Base-by-base conservation (phyloP, 2,888 invertebrate species). In the Lasioglossum oenotherae region DNA sequence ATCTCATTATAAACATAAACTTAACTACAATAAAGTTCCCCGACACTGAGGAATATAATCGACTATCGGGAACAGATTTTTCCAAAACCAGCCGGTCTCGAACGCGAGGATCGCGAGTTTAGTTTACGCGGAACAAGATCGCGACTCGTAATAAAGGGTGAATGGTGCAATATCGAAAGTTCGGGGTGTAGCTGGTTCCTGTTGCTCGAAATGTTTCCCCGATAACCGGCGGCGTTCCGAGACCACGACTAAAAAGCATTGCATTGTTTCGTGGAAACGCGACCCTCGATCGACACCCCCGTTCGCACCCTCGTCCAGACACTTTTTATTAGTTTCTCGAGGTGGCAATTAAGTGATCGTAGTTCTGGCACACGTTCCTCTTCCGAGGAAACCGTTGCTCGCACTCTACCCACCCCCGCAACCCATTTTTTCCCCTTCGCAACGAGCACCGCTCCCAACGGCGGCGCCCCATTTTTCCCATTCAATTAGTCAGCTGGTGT, bases 241-340 rank as follows among this genome's bases (percentile, higher is more conserved):
- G 74, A 49, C 82, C 60, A 81, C 88, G 80, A 79, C 85, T 88
- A 87, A 88, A 84, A 86, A 86, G 84, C 74, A 85, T 81, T 77
- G 85, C 80, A 91, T 91, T 91, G 87, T 87, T 91, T 85, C 80
- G 12, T 12, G 71, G 75, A 75, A 76, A 82, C 77, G 44, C 67
- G 38, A 23, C 80, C 76, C 31, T 72, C 79, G 74, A 75, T 85
- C 82, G 79, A 60, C 86, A 85, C 57, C 46, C 84, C 78, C 74
- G 53, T 69, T 77, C 49, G 31, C 12, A 27, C 77, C 46, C 88
- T 19, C 19, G 67, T 0, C 78, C 82, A 87, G 89, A 88, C 89
- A 91, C 91, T 92, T 92, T 93, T 93, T 93, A 93, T 93, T 93
- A 92, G 92, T 93, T 93, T 89, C 91, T 92, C 89, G 89, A 92